Percentiles rank a stretch among this genome's conserved stretches.
phyloP scores from a whole-genome alignment of 1,140 invertebrate genomes.

The Bacillus rossius region DNA sequence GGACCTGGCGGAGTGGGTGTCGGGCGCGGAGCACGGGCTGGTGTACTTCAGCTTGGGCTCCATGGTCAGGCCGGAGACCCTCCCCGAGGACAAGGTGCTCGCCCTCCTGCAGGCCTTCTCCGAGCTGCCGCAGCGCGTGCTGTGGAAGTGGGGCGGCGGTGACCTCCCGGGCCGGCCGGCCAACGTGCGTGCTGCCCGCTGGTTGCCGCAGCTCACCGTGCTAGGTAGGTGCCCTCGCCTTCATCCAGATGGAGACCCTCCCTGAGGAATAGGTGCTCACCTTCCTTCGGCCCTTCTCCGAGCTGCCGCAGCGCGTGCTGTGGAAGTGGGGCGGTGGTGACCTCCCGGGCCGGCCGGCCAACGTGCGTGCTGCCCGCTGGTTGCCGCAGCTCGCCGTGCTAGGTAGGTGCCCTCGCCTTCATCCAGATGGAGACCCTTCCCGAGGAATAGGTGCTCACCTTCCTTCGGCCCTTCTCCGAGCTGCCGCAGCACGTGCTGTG shows the following conservation, averaged over 20 bases:
- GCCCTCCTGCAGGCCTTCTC: constrained; percentile 31
- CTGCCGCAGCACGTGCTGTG: constrained; percentile 48
- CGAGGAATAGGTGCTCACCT: too few relatives aligned
- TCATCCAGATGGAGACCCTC: too few relatives aligned
- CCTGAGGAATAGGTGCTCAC: too few relatives aligned
- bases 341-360: constrained; percentile 46
- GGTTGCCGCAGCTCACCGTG: constrained; percentile 58
- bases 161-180: constrained; percentile 42
- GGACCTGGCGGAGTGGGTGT: constrained; percentile 16
- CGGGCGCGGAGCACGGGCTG: constrained; percentile 32
- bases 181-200: constrained; percentile 53
- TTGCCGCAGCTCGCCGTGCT: constrained; percentile 56
- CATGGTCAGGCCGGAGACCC: constrained; percentile 22
- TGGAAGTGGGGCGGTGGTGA: constrained; percentile 55
- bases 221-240: constrained; percentile 44
- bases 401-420: constrained; percentile 44
- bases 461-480: constrained; percentile 30
- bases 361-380: constrained; percentile 55
- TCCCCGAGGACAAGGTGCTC: constrained; percentile 26
- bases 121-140: constrained; percentile 43
- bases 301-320: constrained; percentile 45
- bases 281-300: constrained; percentile 31
- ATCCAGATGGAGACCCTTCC: too few relatives aligned
- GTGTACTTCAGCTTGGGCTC: constrained; percentile 39
- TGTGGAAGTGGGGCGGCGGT: constrained; percentile 54